These are phyloP conservation scores for Andrena dorsata DNA, from an alignment of 2,888 invertebrate genomes.

Conservation along the genomic window DNA sequence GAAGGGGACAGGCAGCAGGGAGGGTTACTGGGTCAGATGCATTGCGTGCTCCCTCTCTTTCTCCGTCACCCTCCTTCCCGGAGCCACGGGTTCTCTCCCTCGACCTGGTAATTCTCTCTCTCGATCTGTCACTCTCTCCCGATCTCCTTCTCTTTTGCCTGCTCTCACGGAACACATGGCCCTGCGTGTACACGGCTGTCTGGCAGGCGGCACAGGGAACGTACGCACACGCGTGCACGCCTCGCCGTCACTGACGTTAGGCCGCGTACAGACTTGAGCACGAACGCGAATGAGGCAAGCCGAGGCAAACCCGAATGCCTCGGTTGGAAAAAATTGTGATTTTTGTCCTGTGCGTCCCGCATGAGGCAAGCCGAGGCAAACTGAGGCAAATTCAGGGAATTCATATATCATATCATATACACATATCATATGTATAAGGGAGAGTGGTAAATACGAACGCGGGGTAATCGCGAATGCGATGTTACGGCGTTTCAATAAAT, in stretches of 20 bases:
- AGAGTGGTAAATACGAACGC: too few relatives aligned
- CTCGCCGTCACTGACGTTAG: constrained; percentile 29
- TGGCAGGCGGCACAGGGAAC: constrained; percentile 51
- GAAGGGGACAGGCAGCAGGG: constrained; percentile 69
- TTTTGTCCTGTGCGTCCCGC: too few relatives aligned
- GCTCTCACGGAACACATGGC: constrained; percentile 78
- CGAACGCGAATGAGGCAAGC: too few relatives aligned
- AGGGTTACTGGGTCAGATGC: constrained; percentile 84
- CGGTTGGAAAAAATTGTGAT: too few relatives aligned
- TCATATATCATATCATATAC: too few relatives aligned
- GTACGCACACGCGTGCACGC: constrained; percentile 23
- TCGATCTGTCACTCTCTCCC: constrained; percentile 54
- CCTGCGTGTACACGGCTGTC: constrained; percentile 67
- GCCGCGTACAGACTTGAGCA: too few relatives aligned
- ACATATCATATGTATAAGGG: too few relatives aligned
- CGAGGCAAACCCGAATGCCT: too few relatives aligned
- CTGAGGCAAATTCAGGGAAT: too few relatives aligned
- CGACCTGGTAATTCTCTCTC: constrained; percentile 34
- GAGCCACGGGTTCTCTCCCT: constrained; percentile 36
- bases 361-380: too few relatives aligned
- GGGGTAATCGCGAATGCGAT: too few relatives aligned
- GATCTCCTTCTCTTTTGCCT: constrained; percentile 64
- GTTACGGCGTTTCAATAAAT: too few relatives aligned
- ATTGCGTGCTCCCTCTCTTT: constrained; percentile 73
- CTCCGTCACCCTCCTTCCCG: constrained; percentile 56